phyloP scores from a whole-genome alignment of 2,113 vertebrate species.

The Gasterosteus aculeatus region DNA sequence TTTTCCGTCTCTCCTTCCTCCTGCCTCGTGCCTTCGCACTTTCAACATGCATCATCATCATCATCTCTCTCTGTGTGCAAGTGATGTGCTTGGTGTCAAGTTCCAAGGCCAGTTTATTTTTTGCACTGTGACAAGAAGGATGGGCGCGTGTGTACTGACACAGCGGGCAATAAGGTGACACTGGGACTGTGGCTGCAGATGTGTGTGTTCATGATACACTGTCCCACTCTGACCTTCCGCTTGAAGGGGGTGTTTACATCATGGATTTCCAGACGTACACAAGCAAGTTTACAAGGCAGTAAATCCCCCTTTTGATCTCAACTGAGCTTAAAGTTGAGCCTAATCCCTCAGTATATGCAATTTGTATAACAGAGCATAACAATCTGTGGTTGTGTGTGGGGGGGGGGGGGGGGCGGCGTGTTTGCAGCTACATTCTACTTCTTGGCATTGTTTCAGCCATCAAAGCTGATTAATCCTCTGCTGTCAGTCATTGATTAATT shows the following conservation, averaged over 20 bases:
- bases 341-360: background rate
- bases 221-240: slow-evolving; percentile 36
- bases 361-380: slow-evolving; percentile 13
- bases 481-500: slow-evolving; percentile 80
- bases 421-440: slow-evolving; percentile 13
- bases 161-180: slow-evolving; percentile 42
- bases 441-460: slow-evolving; percentile 57
- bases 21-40: background rate
- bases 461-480: slow-evolving; percentile 73
- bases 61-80: slow-evolving; percentile 2
- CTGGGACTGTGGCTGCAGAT: slow-evolving; percentile 6
- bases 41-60: slow-evolving; percentile 22
- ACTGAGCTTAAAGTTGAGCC: background rate
- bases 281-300: background rate
- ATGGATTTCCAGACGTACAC: background rate
- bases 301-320: background rate
- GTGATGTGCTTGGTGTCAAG: slow-evolving; percentile 29
- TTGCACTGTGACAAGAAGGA: slow-evolving; percentile 34
- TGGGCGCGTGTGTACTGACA: slow-evolving; percentile 35
- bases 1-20: background rate
- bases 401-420: background rate
- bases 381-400: slow-evolving; percentile 12
- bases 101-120: slow-evolving; percentile 46
- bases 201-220: slow-evolving; percentile 28
- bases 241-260: slow-evolving; percentile 12